Conservation (phyloP, 2,797 vertebrate species). For the Pelochelys cantorii region DNA sequence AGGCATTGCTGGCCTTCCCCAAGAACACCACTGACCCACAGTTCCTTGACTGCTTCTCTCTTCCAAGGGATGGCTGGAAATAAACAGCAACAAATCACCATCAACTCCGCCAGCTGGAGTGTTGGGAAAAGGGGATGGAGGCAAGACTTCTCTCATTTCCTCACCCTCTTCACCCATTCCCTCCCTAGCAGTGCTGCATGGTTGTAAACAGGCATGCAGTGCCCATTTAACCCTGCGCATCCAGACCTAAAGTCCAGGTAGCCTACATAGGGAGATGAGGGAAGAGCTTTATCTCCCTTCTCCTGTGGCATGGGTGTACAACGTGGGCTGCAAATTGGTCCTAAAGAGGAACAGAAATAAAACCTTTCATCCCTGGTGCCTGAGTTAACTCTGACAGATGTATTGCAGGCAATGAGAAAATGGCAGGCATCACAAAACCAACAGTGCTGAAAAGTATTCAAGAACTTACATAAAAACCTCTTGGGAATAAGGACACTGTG, state of each 20-base stretch:
- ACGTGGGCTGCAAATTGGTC: background rate
- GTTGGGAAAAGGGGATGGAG: background rate
- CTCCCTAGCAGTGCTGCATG: background rate
- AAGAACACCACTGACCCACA: background rate
- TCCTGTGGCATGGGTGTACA: rapidly evolving
- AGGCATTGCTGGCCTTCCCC: background rate
- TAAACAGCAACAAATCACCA: background rate
- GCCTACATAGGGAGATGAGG: background rate
- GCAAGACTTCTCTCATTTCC: background rate
- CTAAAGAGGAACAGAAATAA: background rate
- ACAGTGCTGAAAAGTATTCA: conserved; percentile 19
- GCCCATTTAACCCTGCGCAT: rapidly evolving
- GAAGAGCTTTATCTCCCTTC: background rate
- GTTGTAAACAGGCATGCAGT: background rate
- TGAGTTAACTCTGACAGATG: background rate
- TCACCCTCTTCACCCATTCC: background rate
- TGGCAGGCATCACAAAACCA: conserved; percentile 25
- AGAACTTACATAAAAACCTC: conserved; percentile 29
- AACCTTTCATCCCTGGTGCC: background rate
- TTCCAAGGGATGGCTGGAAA: background rate
- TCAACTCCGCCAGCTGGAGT: background rate
- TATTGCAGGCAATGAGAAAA: background rate
- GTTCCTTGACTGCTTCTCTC: background rate
- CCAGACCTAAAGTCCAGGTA: background rate
- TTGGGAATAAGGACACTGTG: conserved; percentile 2